Evolutionary conservation across 2,113 vertebrate genomes (phyloP), one percentile per base, ranked within the genome.

Genomic region (Chinchilla lanigera): DNA sequence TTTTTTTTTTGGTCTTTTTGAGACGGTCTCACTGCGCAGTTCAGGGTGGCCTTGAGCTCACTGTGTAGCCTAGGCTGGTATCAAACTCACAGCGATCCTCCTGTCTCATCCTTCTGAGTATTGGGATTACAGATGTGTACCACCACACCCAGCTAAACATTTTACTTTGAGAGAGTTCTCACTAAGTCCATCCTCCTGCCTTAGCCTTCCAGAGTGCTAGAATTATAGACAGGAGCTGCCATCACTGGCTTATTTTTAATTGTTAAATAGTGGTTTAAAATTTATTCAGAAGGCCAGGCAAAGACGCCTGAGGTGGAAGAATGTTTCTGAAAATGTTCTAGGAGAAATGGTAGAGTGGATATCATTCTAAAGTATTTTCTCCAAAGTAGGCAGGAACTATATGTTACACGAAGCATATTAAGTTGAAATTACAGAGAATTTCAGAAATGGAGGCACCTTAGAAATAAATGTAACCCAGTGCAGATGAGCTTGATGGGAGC

Each of bases 361-460:
- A 88, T 91, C 14, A 75, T 87, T 93, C 82, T 44, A 86, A 20
- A 63, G 19, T 73, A 7, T 83, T 97, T 95, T 96, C 47, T 85
- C 47, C 63, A 81, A 88, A 90, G 22, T 85, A 22, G 33, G 17
- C 38, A 90, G 26, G 87, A 94, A 38, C 44, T 75, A 33, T 35
- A 67, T 75, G 35, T 58, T 63, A 5, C 85, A 14, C 81, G 61
- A 50, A 89, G 80, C 19, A 91, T 84, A 95, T 93, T 84, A 87
- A 33, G 38, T 96, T 77, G 63, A 77, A 96, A 93, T 96, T 73
- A 38, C 19, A 71, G 82, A 83, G n/a, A 85, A 84, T 50, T 95
- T 63, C 19, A 80, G 56, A 73, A 88, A 47, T 58, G 10, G 50
- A 60, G 41, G 63, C 19, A 63, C 16, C 20, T 86, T 86, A 69